Evolutionary conservation across 2,888 invertebrate species (phyloP), one percentile per base, ranked within the genome.

Genomic region (Drosophila borealis): DNA sequence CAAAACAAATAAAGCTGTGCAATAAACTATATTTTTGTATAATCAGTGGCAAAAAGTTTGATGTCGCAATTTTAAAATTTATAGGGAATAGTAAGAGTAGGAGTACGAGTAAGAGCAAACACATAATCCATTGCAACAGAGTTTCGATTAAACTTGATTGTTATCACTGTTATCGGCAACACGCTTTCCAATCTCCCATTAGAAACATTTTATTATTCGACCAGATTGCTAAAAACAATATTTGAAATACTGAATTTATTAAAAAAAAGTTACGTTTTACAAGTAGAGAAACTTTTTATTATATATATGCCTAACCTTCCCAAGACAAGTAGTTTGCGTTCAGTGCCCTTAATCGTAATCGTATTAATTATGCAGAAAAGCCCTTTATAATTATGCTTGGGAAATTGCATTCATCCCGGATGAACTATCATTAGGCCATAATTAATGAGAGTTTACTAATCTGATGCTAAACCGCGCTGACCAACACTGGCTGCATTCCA

Each of bases 331-430:
- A 10, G 36, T 19, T 49, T 55, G 13, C 19, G 6, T 10, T 17
- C 42, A 36, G 6, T 19, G 41, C 14, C 17, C 21, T 55, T 29
- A 29, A 17, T 9, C n/a, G 39, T 13, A 17, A 17, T 19, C 19
- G 17, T 13, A 39, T 71, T 34, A 46, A 70, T 71, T 70, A 71
- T 51, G 45, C 19, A 29, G 42, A 46, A 62, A 45, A 39, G 41
- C 46, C 50, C 14, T 13, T 25, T 34, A 60, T 53, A 50, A 78
- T 61, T 74, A 69, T 55, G 65, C 45, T 29, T 45, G 53, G 55
- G 57, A 78, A 74, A 68, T 60, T 75, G 78, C 63, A 60, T 74
- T 78, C 69, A 46, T 25, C 34, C 36, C 44, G 59, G 62, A 21
- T 48, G 48, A 42, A 41, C 64, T 46, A 65, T 37, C 59, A 55